Conservation (phyloP, 2,797 vertebrate genomes). For the Onychomys leucogaster region DNA sequence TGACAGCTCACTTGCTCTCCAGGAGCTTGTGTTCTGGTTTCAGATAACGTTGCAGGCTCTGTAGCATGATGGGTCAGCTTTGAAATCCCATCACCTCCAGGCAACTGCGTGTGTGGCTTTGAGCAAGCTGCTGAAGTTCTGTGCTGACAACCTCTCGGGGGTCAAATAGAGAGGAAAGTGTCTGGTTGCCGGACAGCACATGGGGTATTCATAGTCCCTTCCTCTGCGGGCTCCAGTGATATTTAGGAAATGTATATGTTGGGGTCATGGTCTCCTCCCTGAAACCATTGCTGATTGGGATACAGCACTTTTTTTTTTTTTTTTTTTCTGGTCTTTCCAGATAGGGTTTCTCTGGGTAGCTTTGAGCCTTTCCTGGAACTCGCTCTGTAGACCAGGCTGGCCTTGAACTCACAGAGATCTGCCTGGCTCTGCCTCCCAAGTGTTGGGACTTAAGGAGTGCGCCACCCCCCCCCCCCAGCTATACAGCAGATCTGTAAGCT, state of each 20-base stretch:
- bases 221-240: background rate
- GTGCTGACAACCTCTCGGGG: background rate
- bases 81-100: background rate
- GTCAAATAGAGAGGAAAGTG: background rate
- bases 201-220: background rate
- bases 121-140: background rate
- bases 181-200: background rate
- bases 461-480: no score
- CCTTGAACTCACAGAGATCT: no score
- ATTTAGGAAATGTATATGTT: background rate
- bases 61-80: background rate
- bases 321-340: no score
- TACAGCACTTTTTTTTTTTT: background rate
- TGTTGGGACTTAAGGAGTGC: no score
- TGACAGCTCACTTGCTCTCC: background rate
- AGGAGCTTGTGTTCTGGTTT: constrained; percentile 12
- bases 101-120: background rate
- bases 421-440: no score
- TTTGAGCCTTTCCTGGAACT: no score
- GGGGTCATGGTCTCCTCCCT: background rate
- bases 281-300: background rate
- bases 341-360: no score
- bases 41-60: background rate
- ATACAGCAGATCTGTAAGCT: background rate
- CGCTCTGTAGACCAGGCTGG: no score